Conservation (phyloP, 1,140 invertebrate genomes). For the Odontomachus brunneus region DNA sequence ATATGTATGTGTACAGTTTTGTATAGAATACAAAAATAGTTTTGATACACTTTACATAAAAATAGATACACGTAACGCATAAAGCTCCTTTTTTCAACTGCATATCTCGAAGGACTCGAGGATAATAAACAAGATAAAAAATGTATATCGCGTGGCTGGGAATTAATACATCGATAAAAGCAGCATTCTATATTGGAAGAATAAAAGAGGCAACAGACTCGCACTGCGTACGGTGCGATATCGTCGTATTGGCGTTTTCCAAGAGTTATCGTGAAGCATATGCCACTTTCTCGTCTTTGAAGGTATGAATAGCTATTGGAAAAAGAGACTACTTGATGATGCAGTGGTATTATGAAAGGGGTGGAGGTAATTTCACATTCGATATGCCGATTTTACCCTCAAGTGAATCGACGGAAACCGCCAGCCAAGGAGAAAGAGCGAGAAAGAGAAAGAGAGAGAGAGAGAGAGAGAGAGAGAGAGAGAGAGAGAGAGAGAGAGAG, state of each 20-base stretch:
- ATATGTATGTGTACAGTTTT: too few relatives aligned
- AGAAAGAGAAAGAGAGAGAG: not conserved
- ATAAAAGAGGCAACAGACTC: not conserved
- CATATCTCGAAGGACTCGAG: too few relatives aligned
- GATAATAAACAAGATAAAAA: too few relatives aligned
- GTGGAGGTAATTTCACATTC: conserved; percentile 24
- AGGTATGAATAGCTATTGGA: conserved; percentile 20
- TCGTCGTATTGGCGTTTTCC: not conserved
- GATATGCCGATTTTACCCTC: conserved; percentile 53
- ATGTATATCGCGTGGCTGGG: too few relatives aligned
- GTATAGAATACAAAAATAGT: too few relatives aligned
- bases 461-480: not conserved
- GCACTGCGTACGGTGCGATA: not conserved
- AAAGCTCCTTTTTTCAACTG: too few relatives aligned
- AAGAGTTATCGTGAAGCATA: conserved; percentile 10
- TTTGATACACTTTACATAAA: too few relatives aligned
- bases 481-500: not conserved
- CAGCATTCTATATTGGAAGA: not conserved
- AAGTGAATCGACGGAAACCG: conserved; percentile 23
- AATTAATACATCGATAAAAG: not conserved
- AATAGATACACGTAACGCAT: too few relatives aligned
- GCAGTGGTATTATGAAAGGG: conserved; percentile 27
- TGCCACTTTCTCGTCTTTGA: conserved; percentile 42
- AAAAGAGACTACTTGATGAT: conserved; percentile 48
- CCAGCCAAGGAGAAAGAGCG: not conserved